A percentile compares a stretch with the other conserved stretches of the same genome.
Evolutionary conservation across 2,888 invertebrate genomes (phyloP).

Genomic region (Sarcophaga variegata): DNA sequence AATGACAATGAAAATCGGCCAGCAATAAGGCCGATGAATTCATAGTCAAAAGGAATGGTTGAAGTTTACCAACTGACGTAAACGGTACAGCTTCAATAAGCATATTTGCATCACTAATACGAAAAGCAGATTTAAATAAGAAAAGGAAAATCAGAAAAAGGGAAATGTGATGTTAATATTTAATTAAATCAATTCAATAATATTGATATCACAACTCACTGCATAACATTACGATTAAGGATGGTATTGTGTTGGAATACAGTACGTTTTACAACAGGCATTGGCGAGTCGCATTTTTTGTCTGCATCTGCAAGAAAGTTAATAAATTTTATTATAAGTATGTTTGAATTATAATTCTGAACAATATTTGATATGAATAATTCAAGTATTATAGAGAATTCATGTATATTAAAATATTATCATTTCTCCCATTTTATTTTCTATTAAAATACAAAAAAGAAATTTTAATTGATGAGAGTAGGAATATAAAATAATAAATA

Average conservation of each 20-base stretch:
- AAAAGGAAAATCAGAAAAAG: constrained; percentile 5
- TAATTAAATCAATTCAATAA: background rate
- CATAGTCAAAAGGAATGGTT: constrained; percentile 94
- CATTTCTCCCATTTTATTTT: no score
- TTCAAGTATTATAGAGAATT: no score
- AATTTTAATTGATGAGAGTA: no score
- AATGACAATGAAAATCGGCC: constrained; percentile 96
- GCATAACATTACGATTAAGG: constrained; percentile 88
- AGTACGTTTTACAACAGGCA: constrained; percentile 84
- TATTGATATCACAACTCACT: constrained; percentile 84
- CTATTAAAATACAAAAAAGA: no score
- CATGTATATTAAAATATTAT: no score
- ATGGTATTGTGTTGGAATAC: constrained; percentile 90
- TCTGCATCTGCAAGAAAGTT: constrained; percentile 84
- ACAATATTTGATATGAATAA: no score
- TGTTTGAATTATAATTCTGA: no score
- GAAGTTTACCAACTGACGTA: constrained; percentile 92
- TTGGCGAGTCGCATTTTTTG: constrained; percentile 85
- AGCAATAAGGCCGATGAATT: constrained; percentile 93
- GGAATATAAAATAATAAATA: no score
- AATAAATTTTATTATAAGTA: background rate
- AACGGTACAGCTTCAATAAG: constrained; percentile 95
- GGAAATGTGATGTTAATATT: background rate
- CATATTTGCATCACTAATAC: constrained; percentile 91
- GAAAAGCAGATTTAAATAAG: background rate